phyloP scores from a whole-genome alignment of 2,888 invertebrate genomes.

The Teleogryllus oceanicus region DNA sequence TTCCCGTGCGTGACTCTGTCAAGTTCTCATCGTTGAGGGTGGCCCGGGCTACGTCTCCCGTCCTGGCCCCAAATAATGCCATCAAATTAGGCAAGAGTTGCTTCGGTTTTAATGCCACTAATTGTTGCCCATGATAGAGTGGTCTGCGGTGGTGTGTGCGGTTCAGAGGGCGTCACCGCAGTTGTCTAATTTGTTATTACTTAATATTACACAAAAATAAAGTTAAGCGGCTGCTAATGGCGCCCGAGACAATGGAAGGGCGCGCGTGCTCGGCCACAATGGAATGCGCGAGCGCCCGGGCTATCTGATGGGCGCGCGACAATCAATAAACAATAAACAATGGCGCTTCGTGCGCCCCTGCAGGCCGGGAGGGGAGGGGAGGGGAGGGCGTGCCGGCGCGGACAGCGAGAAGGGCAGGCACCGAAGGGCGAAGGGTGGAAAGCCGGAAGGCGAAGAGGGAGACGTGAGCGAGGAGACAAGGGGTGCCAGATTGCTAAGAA shows the following conservation, averaged over 20 bases:
- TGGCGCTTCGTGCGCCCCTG: neutral
- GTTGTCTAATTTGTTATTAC: neutral
- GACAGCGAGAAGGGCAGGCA: neutral
- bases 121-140: conserved; percentile 5
- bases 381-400: neutral
- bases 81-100: conserved; percentile 7
- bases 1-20: conserved; percentile 7
- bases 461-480: neutral
- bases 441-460: neutral
- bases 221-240: neutral
- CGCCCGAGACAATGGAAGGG: neutral
- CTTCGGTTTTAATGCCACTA: neutral
- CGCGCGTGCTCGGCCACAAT: neutral
- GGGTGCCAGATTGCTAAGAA: neutral
- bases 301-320: neutral
- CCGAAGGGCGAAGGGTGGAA: neutral
- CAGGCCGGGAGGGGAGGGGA: neutral
- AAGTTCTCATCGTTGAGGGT: neutral
- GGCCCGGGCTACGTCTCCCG: neutral
- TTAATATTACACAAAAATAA: neutral
- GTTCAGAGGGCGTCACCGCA: neutral
- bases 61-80: neutral
- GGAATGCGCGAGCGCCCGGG: neutral
- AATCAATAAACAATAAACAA: conserved; percentile 7
- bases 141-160: neutral